These are phyloP conservation scores for Drosophila quinaria DNA, from an alignment of 2,888 invertebrate species.

Conservation along the genomic window DNA sequence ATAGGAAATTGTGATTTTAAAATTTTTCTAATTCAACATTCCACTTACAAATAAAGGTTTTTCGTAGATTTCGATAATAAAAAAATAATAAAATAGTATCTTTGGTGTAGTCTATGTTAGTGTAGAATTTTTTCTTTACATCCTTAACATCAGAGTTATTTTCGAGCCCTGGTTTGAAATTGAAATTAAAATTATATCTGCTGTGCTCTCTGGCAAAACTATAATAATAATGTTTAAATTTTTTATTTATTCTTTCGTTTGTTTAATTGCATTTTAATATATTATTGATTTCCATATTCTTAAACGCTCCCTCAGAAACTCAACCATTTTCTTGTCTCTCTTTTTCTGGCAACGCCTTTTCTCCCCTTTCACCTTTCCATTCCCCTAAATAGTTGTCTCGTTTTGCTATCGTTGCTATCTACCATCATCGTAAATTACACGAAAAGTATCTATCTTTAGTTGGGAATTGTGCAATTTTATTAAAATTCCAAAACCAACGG, in stretches of 20 bases:
- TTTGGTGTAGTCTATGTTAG: too few species aligned
- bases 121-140: too few species aligned
- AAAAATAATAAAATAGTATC: too few species aligned
- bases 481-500: slow-evolving; percentile 74
- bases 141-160: too few species aligned
- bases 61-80: too few species aligned
- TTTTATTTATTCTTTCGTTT: neutral
- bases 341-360: slow-evolving; percentile 41
- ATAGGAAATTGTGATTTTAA: too few species aligned
- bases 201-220: too few species aligned
- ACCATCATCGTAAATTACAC: slow-evolving; percentile 81
- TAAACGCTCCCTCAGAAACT: neutral
- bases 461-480: slow-evolving; percentile 80
- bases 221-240: neutral
- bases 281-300: neutral
- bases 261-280: neutral
- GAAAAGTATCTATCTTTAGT: slow-evolving; percentile 81
- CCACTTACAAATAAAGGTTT: too few species aligned
- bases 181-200: too few species aligned
- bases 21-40: too few species aligned
- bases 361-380: neutral
- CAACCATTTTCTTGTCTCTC: neutral
- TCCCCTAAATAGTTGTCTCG: slow-evolving; percentile 26
- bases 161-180: too few species aligned
- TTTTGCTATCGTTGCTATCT: slow-evolving; percentile 60